Base-by-base conservation (phyloP, 2,888 invertebrate genomes). In the Disparrhopalites patrizii region DNA sequence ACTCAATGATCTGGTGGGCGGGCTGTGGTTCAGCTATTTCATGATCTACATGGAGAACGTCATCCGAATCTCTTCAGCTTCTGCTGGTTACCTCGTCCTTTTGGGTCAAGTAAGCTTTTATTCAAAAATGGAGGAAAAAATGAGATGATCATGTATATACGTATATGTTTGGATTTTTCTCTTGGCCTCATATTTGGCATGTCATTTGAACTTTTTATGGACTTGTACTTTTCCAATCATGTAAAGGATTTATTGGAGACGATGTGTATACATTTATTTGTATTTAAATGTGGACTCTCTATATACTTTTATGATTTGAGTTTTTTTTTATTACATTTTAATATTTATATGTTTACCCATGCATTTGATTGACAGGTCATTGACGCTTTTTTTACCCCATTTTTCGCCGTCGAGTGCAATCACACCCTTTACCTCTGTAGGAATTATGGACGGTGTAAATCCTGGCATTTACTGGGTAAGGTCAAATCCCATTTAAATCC, bases 1-100 rank as follows among this genome's bases (percentile, higher is more conserved):
- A 57, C 83, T 92, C 75, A 95, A 95, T 79, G 94, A 95, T 80
- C 84, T 95, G 47, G 92, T 91, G 79, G 91, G 93, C 18, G 90
- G 92, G 68, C 88, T 95, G 84, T 94, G 94, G 94, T 95, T 94
- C 80, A 90, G 90, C 3, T 95, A 94, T 79, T 84, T 91, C 57
- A 82, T 95, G 76, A 87, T 94, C 58, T 94, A 87, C 80, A 87
- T 92, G 75, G 84, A 85, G 70, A 80, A 82, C 73, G 85, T 85
- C 7, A 77, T 82, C 25, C 78, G 78, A 25, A 81, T 83, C 68
- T 76, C 79, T 68, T 77, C 80, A 56, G 72, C 76, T 5, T 74
- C 80, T 64, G 79, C 84, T 1, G 85, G 85, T 30, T 80, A 84
- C 56, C 80, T 91, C 60, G 84, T 94, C 80, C 82, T 94, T 68